Base-by-base conservation (phyloP, 2,113 vertebrate genomes). In the Pelvicachromis taeniatus region DNA sequence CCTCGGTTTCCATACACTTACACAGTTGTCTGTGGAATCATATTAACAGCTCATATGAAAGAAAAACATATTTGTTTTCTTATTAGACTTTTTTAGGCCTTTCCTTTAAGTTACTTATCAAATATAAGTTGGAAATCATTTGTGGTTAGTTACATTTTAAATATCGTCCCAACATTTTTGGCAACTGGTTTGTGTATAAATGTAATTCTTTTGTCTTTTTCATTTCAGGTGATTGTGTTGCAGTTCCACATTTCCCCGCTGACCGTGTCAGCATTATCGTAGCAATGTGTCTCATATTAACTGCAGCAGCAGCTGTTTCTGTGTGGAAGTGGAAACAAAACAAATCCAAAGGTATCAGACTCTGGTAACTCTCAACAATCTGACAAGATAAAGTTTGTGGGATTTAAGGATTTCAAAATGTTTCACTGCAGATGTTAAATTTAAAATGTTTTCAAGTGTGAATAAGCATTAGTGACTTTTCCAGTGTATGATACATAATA, bases 1-100 rank as follows among this genome's bases (percentile, higher is more conserved):
- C 0, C 50, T n/a, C 50, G 3, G 50, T 5, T 5, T 53, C 50
- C 19, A 53, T 53, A 53, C 19, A 53, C 50, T n/a, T 53, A 10
- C 10, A 10, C 19, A n/a, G n/a, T n/a, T 53, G 0, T 1, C n/a
- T 52, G 19, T 53, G 0, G 0, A 19, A 53, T n/a, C 19, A 53
- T 53, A 3, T 26, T 53, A 0, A 53, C 50, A 29, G 26, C 26
- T 53, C 19, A 53, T n/a, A 53, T 53, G 9, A 3, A 50, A 50
- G 19, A 4, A 29, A 29, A 29, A 53, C n/a, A 52, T n/a, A 2
- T 52, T 53, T 52, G 16, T n/a, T 21, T 54, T 21, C 54, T 1
- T 12, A 14, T 55, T 55, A 4, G n/a, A 55, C 10, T 23, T 23
- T 9, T 55, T 23, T n/a, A 7, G 1, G 13, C 11, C 6, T 23